Base-by-base conservation (phyloP, 2,113 vertebrate genomes). In the Orientallactaga bullata region DNA sequence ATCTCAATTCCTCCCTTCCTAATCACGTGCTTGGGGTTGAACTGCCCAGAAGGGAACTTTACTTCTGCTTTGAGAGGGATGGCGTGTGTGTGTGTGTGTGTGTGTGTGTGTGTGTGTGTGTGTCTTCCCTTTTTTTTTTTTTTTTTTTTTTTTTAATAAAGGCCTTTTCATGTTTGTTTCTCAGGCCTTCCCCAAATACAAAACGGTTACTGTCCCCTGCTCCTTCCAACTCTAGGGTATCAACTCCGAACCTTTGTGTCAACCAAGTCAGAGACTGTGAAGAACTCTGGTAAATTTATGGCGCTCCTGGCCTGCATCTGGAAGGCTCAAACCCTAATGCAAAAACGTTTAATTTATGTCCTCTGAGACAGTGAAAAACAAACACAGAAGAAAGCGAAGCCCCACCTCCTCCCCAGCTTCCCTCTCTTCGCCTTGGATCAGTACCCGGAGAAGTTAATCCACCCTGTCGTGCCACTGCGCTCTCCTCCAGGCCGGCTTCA, bases 401-500 rank as follows among this genome's bases (percentile, higher is more conserved):
- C 18, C 26, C 85, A 68, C 51, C 89, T 81, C 89, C 86, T 69
- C 72, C 66, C 58, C 69, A 76, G 5, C 21, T 88, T 97, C 94
- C 79, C 78, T 32, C 88, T 71, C 90, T 47, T 66, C 24, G 24
- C 60, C 85, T 61, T 1, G 71, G 37, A 42, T 89, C 96, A 68
- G 90, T 10, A 32, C 51, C 74, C 90, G 94, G 84, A 73, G 82
- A 94, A 96, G 51, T 90, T 86, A 94, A 95, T 71, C 76, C 71
- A n/a, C 65, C 85, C 95, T 51, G 84, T 58, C 7, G 74, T 35
- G 85, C 78, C 74, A 81, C 90, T 82, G 78, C 86, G 81, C 89
- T 89, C 95, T 97, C 90, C 96, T 97, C 94, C 86, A n/a, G 68
- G 96, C 82, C 94, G 60, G 95, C 95, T 97, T 98, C 98, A 98